A percentile compares a stretch with the other conserved stretches of the same genome.
These are phyloP conservation scores for Cataglyphis hispanica DNA, from an alignment of 1,140 invertebrate genomes.

Conservation along the genomic window DNA sequence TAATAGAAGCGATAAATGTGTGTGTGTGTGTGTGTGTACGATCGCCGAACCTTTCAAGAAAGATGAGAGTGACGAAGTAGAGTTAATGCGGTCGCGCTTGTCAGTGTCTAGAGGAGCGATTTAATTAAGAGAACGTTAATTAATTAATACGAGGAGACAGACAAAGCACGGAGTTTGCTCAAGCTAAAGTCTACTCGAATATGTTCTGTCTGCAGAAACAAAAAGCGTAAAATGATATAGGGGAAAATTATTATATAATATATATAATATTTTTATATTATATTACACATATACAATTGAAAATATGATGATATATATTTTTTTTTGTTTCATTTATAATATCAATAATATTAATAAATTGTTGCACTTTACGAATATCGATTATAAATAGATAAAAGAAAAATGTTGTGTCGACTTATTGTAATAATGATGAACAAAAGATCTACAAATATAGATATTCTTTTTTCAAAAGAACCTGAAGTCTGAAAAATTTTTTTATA, in stretches of 20 bases:
- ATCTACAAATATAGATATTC: background rate
- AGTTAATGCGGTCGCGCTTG: constrained; percentile 67
- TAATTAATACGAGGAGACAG: constrained; percentile 74
- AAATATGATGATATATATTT: background rate
- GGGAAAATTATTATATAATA: background rate
- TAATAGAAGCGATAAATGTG: constrained; percentile 51
- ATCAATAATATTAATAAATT: background rate
- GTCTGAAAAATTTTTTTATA: background rate
- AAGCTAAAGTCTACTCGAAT: constrained; percentile 58
- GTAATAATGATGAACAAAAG: background rate
- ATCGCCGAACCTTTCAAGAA: constrained; percentile 62
- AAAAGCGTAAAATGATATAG: constrained; percentile 64
- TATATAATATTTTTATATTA: background rate
- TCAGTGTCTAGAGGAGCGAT: constrained; percentile 73
- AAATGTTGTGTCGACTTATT: background rate
- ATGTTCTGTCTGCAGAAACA: constrained; percentile 46
- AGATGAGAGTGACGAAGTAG: constrained; percentile 59
- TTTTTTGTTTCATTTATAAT: background rate
- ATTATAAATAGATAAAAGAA: background rate
- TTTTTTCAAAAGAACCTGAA: background rate
- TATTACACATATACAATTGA: background rate
- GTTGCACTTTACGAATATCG: background rate
- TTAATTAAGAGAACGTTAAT: constrained; percentile 79
- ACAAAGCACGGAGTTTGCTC: constrained; percentile 66
- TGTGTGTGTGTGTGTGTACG: constrained; percentile 15